Evolutionary conservation across 2,113 vertebrate species (phyloP), one percentile per base, ranked within the genome.

Genomic region (Danio rerio): DNA sequence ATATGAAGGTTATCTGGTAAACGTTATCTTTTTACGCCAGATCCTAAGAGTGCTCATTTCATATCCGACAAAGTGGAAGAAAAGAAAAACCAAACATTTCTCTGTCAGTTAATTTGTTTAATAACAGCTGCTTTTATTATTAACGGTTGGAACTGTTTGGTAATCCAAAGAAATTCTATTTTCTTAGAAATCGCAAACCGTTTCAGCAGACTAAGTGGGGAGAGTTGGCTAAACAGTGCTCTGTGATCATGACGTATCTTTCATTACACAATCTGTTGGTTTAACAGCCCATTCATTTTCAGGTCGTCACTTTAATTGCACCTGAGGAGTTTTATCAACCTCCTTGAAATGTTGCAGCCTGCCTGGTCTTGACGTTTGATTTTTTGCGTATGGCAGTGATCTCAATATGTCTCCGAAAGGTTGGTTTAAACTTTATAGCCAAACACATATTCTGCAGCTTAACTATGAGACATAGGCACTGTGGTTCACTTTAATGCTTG

Each of bases 251-350:
- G 77, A 58, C 16, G 47, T 70, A 68, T 42, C 70, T 81, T 50
- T 76, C 71, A 69, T 81, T 81, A 65, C 47, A 50, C 65, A 80
- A 81, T 68, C 77, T 80, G 83, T 75, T 81, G 77, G 66, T 56
- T 58, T 72, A 80, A 80, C 58, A 80, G 52, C 45, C 11, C 50
- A 65, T 75, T 82, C 71, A 68, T 81, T 69, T 58, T 58, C n/a
- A 61, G 66, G 63, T 71, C 45, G 12, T 61, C 42, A 9, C 58
- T 45, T 50, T 45, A 52, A 50, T 49, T 63, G 42, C 53, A 68
- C 71, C 59, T 31, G 43, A 82, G 62, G 10, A 66, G 59, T 66
- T 82, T 56, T 66, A 55, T 74, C 49, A 81, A 55, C 52, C 61
- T 66, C 55, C 40, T 58, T 68, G 72, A 75, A 65, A 75, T 49